These are phyloP conservation scores for Misgurnus anguillicaudatus DNA, from an alignment of 2,113 vertebrate species.

Conservation along the genomic window DNA sequence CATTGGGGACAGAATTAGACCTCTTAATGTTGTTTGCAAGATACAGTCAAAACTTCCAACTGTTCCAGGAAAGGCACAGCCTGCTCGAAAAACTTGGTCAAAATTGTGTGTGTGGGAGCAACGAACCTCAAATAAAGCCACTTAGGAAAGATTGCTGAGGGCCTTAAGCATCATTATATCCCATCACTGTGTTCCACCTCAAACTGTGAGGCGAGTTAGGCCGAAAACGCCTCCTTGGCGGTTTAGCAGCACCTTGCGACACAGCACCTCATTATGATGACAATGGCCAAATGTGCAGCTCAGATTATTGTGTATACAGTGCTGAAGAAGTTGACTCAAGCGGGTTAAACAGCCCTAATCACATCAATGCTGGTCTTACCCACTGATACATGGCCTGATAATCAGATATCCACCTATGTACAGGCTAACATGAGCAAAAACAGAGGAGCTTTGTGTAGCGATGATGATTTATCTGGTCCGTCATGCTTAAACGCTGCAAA, in stretches of 20 bases:
- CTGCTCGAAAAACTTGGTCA: slow-evolving; percentile 14
- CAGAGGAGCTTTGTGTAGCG: not conserved
- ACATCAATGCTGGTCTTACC: slow-evolving; percentile 29
- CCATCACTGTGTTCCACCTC: slow-evolving; percentile 24
- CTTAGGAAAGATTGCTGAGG: slow-evolving; percentile 42
- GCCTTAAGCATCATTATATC: slow-evolving; percentile 37
- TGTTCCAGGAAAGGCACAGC: not conserved
- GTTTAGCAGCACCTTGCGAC: slow-evolving; percentile 26
- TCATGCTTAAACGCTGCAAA: not conserved
- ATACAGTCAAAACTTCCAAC: not conserved
- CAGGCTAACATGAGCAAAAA: slow-evolving; percentile 14
- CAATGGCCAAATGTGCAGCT: slow-evolving; percentile 49
- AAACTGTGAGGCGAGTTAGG: slow-evolving; percentile 34
- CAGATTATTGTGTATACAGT: slow-evolving; percentile 45
- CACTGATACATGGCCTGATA: slow-evolving; percentile 48
- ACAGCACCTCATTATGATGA: slow-evolving; percentile 23
- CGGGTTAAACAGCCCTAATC: slow-evolving; percentile 38
- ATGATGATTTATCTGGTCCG: slow-evolving; percentile 27
- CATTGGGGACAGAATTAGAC: not conserved
- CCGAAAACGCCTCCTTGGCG: not conserved
- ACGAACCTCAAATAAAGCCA: slow-evolving; percentile 25
- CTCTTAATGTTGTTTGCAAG: slow-evolving; percentile 14
- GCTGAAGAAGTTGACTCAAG: slow-evolving; percentile 26
- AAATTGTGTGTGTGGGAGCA: slow-evolving; percentile 8
- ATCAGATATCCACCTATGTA: slow-evolving; percentile 43